Evolutionary conservation across 2,797 vertebrate genomes (phyloP).

Genomic region (Spheniscus humboldti): DNA sequence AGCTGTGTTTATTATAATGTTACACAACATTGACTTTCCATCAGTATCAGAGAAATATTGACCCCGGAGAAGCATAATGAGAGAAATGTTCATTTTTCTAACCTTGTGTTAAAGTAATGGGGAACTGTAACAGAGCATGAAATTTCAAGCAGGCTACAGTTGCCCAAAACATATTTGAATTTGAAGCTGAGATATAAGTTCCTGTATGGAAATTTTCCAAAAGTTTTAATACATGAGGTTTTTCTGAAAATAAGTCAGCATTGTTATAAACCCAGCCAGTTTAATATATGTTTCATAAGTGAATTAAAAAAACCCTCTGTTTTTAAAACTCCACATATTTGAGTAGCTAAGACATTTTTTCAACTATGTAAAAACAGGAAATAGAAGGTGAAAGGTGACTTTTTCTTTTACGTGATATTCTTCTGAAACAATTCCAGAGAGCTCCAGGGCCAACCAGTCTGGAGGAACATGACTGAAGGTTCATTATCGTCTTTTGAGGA

Average conservation of each 20-base stretch:
- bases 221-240: background rate
- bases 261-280: background rate
- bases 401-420: background rate
- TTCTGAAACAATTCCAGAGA: background rate
- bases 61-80: background rate
- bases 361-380: background rate
- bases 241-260: background rate
- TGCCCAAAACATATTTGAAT: background rate
- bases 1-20: background rate
- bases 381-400: background rate
- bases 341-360: background rate
- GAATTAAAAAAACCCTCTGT: background rate
- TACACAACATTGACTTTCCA: background rate
- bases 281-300: background rate
- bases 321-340: background rate
- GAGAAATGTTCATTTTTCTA: background rate
- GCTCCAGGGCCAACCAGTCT: background rate
- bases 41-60: background rate
- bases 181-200: background rate
- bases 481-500: background rate
- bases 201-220: background rate
- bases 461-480: background rate
- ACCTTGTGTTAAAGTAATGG: background rate
- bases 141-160: background rate
- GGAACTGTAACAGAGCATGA: background rate